Percentiles rank a stretch among this genome's conserved stretches.
These are phyloP conservation scores for Araneus ventricosus DNA, from an alignment of 1,140 invertebrate species.

Conservation along the genomic window DNA sequence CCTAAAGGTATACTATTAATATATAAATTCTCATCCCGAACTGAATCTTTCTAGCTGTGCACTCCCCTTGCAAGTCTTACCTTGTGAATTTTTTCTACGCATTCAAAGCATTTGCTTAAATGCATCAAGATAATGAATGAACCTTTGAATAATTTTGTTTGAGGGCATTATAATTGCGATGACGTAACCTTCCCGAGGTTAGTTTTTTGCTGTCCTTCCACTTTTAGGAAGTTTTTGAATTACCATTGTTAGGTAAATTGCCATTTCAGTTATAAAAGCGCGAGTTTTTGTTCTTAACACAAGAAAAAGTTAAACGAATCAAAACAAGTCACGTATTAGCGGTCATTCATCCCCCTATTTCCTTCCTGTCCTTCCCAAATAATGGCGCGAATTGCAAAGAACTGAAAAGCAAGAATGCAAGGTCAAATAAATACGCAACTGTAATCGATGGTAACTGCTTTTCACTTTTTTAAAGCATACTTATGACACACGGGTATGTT, in stretches of 20 bases:
- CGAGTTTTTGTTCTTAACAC: not conserved
- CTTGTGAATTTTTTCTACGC: too few relatives aligned
- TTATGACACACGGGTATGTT: not conserved
- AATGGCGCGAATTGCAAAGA: not conserved
- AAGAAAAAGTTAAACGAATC: not conserved
- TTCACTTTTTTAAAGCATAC: not conserved
- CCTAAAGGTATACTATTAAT: too few relatives aligned
- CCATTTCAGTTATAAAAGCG: not conserved
- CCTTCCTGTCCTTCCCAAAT: conserved; percentile 3
- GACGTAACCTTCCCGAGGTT: too few relatives aligned
- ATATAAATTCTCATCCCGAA: too few relatives aligned
- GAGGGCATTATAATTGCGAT: too few relatives aligned
- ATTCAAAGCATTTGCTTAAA: too few relatives aligned
- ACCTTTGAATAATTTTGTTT: too few relatives aligned
- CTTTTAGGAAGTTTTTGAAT: not conserved
- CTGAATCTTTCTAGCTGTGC: too few relatives aligned
- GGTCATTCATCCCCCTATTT: conserved; percentile 8
- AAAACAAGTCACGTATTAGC: not conserved
- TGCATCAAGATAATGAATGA: too few relatives aligned
- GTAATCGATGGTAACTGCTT: not conserved
- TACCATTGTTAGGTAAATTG: not conserved
- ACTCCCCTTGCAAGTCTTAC: too few relatives aligned
- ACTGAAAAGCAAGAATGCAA: not conserved
- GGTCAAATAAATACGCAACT: conserved; percentile 5
- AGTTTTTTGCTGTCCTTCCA: too few relatives aligned